phyloP scores from a whole-genome alignment of 1,140 invertebrate genomes.

The Euura lappo region DNA sequence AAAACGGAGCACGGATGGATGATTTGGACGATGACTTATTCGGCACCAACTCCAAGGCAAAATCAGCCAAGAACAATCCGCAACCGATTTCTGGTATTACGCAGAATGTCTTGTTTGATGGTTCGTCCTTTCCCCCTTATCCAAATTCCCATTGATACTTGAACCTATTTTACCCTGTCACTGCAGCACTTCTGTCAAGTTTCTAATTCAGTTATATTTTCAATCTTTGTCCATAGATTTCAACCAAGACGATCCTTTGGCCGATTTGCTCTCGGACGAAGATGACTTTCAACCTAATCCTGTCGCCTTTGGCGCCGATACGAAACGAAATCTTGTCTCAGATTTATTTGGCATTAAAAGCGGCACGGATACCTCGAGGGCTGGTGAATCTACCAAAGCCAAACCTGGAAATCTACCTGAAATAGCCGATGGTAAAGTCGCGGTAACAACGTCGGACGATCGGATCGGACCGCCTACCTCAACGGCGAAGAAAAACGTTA shows the following conservation, averaged over 20 bases:
- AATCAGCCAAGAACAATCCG: background rate
- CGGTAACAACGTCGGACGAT: background rate
- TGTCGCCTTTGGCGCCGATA: conserved; percentile 23
- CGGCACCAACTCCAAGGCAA: conserved; percentile 17
- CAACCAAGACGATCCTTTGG: conserved; percentile 37
- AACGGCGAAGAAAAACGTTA: background rate
- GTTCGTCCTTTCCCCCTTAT: background rate
- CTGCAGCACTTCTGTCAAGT: too few species aligned
- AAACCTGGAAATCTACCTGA: too few species aligned
- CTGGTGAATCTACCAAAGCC: background rate
- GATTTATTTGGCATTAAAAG: conserved; percentile 40
- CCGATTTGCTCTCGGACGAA: conserved; percentile 38
- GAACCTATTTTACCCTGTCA: too few species aligned
- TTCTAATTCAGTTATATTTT: background rate
- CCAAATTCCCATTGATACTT: too few species aligned
- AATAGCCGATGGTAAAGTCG: background rate
- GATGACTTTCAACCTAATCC: conserved; percentile 28
- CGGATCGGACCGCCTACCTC: background rate
- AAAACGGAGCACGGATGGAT: conserved; percentile 10
- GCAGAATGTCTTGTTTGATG: conserved; percentile 5
- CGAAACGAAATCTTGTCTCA: conserved; percentile 32
- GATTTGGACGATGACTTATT: conserved; percentile 32
- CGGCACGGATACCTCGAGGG: background rate
- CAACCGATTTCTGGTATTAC: conserved; percentile 1
- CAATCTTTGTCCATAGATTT: conserved; percentile 21